phyloP scores from a whole-genome alignment of 2,797 vertebrate genomes.

The Adelosebastes latens region DNA sequence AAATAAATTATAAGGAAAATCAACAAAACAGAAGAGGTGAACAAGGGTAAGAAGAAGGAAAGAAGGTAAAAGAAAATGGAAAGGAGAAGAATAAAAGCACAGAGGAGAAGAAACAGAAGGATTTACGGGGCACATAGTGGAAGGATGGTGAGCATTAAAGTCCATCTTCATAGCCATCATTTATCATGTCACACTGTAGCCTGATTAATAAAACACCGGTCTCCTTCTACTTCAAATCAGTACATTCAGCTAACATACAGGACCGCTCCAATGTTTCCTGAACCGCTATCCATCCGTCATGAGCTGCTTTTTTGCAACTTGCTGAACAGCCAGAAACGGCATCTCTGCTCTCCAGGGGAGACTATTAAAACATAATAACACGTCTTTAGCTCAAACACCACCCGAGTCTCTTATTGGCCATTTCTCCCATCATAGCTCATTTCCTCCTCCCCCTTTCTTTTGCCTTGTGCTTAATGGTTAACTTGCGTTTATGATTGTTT shows the following conservation, averaged over 20 bases:
- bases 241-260: not conserved
- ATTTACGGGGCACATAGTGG: not conserved
- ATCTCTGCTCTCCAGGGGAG: constrained; percentile 6
- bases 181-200: not conserved
- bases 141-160: not conserved
- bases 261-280: not conserved
- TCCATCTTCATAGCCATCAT: not conserved
- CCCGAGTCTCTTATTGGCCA: not conserved
- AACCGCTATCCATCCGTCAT: not conserved
- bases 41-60: not conserved
- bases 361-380: constrained; percentile 34
- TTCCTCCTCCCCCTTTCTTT: not conserved
- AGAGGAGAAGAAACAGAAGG: not conserved
- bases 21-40: not conserved
- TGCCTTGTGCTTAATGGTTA: constrained; percentile 9
- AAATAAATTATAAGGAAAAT: not conserved
- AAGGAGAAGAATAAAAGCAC: not conserved
- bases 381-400: constrained; percentile 12
- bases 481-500: constrained; percentile 20
- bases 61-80: not conserved
- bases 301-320: not conserved
- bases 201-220: constrained; percentile 7
- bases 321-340: not conserved
- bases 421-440: constrained; percentile 7
- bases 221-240: not conserved